Evolutionary conservation across 2,888 invertebrate species (phyloP).

Genomic region (Drosophila multiciliata): DNA sequence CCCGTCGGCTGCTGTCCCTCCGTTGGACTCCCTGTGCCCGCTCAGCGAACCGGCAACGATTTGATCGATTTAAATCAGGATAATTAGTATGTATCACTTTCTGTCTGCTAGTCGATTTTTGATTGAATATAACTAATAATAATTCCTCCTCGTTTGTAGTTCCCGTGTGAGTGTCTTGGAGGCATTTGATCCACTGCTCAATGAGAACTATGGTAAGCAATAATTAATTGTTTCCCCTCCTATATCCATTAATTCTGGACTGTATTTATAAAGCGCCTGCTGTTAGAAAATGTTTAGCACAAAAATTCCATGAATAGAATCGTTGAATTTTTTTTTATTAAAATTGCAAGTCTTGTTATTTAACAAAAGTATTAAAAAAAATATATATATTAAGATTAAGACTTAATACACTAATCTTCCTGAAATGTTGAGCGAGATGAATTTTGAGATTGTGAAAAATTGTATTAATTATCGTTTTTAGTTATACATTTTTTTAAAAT

Average conservation of each 20-base stretch:
- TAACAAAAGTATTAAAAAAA: conserved; percentile 11
- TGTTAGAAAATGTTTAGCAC: conserved; percentile 24
- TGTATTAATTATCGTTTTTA: neutral
- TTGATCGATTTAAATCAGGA: conserved; percentile 84
- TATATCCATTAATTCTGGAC: neutral
- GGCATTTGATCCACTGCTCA: conserved; percentile 94
- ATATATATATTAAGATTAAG: neutral
- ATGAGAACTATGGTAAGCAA: conserved; percentile 85
- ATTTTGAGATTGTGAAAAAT: neutral
- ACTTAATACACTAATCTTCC: neutral
- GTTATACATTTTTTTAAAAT: neutral
- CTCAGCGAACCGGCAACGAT: conserved; percentile 74
- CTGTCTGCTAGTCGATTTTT: neutral
- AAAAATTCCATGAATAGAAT: conserved; percentile 17
- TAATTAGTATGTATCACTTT: conserved; percentile 81
- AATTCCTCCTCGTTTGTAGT: conserved; percentile 61
- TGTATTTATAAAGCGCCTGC: conserved; percentile 27
- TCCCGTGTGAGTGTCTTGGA: conserved; percentile 88
- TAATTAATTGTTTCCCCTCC: neutral
- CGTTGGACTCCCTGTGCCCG: conserved; percentile 38
- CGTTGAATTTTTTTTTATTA: neutral
- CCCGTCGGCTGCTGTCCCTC: conserved; percentile 59
- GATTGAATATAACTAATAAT: neutral
- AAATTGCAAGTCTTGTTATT: conserved; percentile 21
- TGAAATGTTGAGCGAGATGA: neutral